These are phyloP conservation scores for Pectinophora gossypiella DNA, from an alignment of 1,140 invertebrate genomes.

Conservation along the genomic window DNA sequence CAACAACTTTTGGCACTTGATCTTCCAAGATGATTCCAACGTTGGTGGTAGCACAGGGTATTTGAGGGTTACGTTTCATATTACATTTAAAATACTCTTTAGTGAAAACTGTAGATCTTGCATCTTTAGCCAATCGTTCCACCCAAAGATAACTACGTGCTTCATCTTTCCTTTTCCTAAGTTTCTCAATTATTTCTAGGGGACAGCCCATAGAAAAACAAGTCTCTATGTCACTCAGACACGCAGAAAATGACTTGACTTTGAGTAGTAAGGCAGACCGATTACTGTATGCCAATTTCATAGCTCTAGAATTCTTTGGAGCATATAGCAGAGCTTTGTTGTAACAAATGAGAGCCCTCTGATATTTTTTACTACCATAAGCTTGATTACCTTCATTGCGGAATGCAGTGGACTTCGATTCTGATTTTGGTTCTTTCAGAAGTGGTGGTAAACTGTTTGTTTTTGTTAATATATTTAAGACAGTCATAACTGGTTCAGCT, in stretches of 20 bases:
- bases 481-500: not conserved
- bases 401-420: not conserved
- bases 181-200: constrained; percentile 2
- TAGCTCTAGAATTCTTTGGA: constrained; percentile 5
- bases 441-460: constrained; percentile 1
- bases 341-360: constrained; percentile 7
- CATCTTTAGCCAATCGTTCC: not conserved
- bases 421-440: constrained; percentile 1
- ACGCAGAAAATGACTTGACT: constrained; percentile 3
- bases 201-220: constrained; percentile 6
- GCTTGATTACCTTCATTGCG: constrained; percentile 4
- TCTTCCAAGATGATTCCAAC: constrained; percentile 8
- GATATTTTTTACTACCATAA: not conserved
- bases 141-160: not conserved
- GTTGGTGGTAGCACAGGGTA: constrained; percentile 10
- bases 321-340: constrained; percentile 11
- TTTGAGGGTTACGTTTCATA: not conserved
- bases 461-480: not conserved
- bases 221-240: constrained; percentile 8
- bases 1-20: constrained; percentile 11
- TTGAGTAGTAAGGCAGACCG: constrained; percentile 8
- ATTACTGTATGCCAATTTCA: constrained; percentile 13
- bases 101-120: not conserved
- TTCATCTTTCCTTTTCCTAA: constrained; percentile 8
- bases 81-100: constrained; percentile 2